Evolutionary conservation across 2,888 invertebrate species (phyloP).

Genomic region (Halocaridina rubra): DNA sequence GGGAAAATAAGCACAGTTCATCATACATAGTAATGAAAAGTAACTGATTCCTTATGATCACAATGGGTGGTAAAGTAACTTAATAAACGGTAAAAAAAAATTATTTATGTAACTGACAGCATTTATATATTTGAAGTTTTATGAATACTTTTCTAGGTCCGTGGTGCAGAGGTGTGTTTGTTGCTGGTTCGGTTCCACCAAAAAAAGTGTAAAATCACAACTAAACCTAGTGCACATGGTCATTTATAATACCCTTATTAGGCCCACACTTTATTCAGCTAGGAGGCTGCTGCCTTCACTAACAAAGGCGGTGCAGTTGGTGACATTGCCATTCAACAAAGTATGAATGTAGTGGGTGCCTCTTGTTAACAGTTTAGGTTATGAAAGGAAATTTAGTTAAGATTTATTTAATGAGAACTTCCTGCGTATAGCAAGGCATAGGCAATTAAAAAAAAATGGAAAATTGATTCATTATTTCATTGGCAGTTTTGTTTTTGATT

Average conservation of each 20-base stretch:
- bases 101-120: slow-evolving; percentile 41
- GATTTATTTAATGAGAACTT: neutral
- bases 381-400: neutral
- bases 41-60: slow-evolving; percentile 10
- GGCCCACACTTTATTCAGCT: slow-evolving; percentile 22
- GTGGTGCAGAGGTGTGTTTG: slow-evolving; percentile 62
- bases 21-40: slow-evolving; percentile 34
- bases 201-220: slow-evolving; percentile 63
- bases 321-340: neutral
- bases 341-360: slow-evolving; percentile 14
- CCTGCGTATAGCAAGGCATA: slow-evolving; percentile 40
- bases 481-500: slow-evolving; percentile 56
- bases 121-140: neutral
- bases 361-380: slow-evolving; percentile 35
- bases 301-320: neutral
- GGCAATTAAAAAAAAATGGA: slow-evolving; percentile 46
- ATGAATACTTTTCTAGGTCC: slow-evolving; percentile 27
- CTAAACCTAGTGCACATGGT: slow-evolving; percentile 59
- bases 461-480: slow-evolving; percentile 27
- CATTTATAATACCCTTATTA: slow-evolving; percentile 10
- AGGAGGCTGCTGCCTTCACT: neutral
- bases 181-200: slow-evolving; percentile 58
- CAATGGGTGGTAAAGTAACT: slow-evolving; percentile 48
- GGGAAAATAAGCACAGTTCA: slow-evolving; percentile 48
- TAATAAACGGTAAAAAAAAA: neutral